Conservation (phyloP, 2,113 vertebrate species). For the Xyliphius kryptos region DNA sequence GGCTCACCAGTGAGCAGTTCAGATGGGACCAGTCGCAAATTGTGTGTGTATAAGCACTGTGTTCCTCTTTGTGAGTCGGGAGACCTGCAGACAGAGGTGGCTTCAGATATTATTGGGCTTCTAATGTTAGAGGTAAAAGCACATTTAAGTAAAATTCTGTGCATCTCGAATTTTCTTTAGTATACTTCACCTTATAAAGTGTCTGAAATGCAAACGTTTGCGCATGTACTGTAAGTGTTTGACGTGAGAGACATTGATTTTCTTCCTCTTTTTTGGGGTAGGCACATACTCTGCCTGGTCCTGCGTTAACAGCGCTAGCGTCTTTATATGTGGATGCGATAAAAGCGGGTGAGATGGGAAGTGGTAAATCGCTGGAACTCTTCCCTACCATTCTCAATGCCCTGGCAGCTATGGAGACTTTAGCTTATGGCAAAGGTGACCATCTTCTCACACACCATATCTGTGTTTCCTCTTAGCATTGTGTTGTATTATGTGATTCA, state of each 20-base stretch:
- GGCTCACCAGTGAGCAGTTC: slow-evolving; percentile 74
- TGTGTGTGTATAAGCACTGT: slow-evolving; percentile 78
- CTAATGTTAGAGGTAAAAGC: slow-evolving; percentile 88
- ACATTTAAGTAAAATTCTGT: not conserved
- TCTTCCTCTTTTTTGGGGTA: slow-evolving; percentile 49
- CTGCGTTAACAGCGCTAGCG: slow-evolving; percentile 71
- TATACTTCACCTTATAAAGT: too few relatives aligned
- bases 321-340: slow-evolving; percentile 77
- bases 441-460: not conserved
- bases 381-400: slow-evolving; percentile 84
- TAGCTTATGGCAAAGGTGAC: slow-evolving; percentile 83
- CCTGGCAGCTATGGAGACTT: slow-evolving; percentile 70
- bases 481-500: too few relatives aligned
- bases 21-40: slow-evolving; percentile 70
- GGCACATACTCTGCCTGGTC: slow-evolving; percentile 74
- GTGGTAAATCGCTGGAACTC: slow-evolving; percentile 86
- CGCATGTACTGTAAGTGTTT: too few relatives aligned
- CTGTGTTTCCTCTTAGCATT: not conserved
- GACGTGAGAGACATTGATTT: too few relatives aligned
- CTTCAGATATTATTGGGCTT: slow-evolving; percentile 81
- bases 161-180: not conserved
- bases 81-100: slow-evolving; percentile 76
- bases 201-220: too few relatives aligned
- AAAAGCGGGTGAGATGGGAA: slow-evolving; percentile 71
- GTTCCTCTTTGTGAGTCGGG: slow-evolving; percentile 85